These are phyloP conservation scores for Mythimna impura DNA, from an alignment of 2,888 invertebrate species.

Conservation along the genomic window DNA sequence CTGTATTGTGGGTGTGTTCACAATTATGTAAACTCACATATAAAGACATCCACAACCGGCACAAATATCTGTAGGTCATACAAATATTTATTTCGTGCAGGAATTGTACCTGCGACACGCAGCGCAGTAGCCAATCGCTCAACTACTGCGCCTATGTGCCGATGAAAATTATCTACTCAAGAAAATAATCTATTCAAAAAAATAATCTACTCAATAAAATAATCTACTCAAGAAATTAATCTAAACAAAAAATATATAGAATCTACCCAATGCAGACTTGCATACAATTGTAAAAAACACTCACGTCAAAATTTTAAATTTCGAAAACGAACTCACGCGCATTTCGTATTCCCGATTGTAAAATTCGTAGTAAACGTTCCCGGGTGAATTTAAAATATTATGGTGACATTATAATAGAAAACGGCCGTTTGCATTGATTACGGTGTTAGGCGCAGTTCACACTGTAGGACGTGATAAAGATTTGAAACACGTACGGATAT, in stretches of 20 bases:
- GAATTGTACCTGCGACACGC: too few relatives aligned
- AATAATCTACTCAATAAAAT: too few relatives aligned
- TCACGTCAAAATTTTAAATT: constrained; percentile 71
- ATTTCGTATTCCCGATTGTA: constrained; percentile 72
- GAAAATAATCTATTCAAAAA: too few relatives aligned
- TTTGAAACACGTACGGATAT: constrained; percentile 50
- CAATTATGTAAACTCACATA: too few relatives aligned
- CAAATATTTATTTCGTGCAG: too few relatives aligned
- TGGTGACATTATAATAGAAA: constrained; percentile 69
- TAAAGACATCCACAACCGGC: too few relatives aligned
- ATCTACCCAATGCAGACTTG: constrained; percentile 20
- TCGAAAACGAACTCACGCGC: constrained; percentile 60
- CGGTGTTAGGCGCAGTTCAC: constrained; percentile 49
- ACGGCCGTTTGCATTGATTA: constrained; percentile 67
- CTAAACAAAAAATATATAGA: neutral
- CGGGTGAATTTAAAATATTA: constrained; percentile 69
- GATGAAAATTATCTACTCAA: too few relatives aligned
- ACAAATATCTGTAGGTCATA: too few relatives aligned
- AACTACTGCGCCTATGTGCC: too few relatives aligned
- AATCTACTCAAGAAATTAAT: too few relatives aligned
- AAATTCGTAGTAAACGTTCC: constrained; percentile 73
- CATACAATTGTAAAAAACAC: constrained; percentile 57
- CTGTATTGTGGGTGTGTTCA: too few relatives aligned
- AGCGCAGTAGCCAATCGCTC: too few relatives aligned
- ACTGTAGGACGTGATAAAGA: constrained; percentile 34